Conservation (phyloP, 1,140 invertebrate species). For the Drosophila quadrilineata region DNA sequence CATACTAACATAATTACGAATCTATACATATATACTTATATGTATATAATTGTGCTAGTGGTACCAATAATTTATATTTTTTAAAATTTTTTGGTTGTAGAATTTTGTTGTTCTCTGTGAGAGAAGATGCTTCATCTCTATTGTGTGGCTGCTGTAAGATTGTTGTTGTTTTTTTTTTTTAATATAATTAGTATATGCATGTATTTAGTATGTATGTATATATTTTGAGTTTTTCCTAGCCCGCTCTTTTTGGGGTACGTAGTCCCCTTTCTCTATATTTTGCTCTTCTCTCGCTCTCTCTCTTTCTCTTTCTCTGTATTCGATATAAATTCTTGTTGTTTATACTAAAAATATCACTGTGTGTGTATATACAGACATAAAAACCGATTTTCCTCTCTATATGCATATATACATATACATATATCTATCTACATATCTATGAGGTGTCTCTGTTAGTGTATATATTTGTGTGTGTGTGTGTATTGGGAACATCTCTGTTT, state of each 20-base stretch:
- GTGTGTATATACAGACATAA: slow-evolving; percentile 68
- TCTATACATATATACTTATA: not conserved
- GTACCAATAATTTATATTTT: slow-evolving; percentile 37
- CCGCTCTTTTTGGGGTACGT: too few species aligned
- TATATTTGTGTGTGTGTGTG: slow-evolving; percentile 2
- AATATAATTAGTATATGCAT: slow-evolving; percentile 11
- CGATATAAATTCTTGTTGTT: slow-evolving; percentile 69
- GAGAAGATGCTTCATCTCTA: not conserved
- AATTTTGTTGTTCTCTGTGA: slow-evolving; percentile 17
- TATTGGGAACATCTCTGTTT: slow-evolving; percentile 13
- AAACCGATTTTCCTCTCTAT: slow-evolving; percentile 25
- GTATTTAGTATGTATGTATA: not conserved
- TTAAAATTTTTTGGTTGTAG: too few species aligned
- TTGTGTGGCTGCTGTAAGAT: slow-evolving; percentile 30
- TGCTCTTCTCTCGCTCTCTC: slow-evolving; percentile 21
- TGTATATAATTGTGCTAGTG: slow-evolving; percentile 12
- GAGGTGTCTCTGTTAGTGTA: not conserved
- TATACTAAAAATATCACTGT: slow-evolving; percentile 81
- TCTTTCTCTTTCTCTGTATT: slow-evolving; percentile 33
- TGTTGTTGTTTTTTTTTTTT: too few species aligned
- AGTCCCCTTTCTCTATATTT: slow-evolving; percentile 1
- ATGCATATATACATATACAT: not conserved
- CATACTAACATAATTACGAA: slow-evolving; percentile 11
- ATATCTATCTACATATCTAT: slow-evolving; percentile 1
- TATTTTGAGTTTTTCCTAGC: not conserved